Evolutionary conservation across 2,113 vertebrate genomes (phyloP).

Genomic region (Heloderma charlesbogerti): DNA sequence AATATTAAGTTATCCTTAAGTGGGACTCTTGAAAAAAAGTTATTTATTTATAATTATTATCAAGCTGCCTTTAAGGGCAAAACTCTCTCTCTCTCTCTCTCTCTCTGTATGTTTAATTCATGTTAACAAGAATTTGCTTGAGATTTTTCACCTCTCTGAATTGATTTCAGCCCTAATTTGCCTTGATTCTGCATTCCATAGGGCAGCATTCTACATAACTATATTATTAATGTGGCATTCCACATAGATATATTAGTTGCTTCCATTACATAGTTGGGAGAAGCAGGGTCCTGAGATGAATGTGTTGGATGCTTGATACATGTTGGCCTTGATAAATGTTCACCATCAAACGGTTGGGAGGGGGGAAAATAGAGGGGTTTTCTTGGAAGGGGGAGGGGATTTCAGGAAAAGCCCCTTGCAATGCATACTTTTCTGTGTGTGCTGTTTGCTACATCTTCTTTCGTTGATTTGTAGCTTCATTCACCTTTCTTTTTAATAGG

Average conservation of each 20-base stretch:
- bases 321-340: too few relatives aligned
- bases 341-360: too few relatives aligned
- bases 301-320: background rate
- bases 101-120: background rate
- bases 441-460: background rate
- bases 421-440: background rate
- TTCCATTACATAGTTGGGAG: background rate
- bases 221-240: background rate
- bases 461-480: background rate
- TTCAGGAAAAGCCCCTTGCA: too few relatives aligned
- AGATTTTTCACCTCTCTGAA: background rate
- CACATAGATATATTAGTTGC: background rate
- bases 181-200: background rate
- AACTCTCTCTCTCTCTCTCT: too few relatives aligned
- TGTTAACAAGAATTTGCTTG: background rate
- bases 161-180: background rate
- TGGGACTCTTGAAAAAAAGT: background rate
- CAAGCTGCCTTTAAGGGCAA: too few relatives aligned
- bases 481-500: background rate
- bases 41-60: too few relatives aligned
- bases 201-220: background rate
- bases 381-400: too few relatives aligned
- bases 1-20: background rate
- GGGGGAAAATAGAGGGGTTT: too few relatives aligned
- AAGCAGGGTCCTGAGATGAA: background rate